These are phyloP conservation scores for Clarias pachynema DNA, from an alignment of 2,797 vertebrate genomes.

Conservation along the genomic window DNA sequence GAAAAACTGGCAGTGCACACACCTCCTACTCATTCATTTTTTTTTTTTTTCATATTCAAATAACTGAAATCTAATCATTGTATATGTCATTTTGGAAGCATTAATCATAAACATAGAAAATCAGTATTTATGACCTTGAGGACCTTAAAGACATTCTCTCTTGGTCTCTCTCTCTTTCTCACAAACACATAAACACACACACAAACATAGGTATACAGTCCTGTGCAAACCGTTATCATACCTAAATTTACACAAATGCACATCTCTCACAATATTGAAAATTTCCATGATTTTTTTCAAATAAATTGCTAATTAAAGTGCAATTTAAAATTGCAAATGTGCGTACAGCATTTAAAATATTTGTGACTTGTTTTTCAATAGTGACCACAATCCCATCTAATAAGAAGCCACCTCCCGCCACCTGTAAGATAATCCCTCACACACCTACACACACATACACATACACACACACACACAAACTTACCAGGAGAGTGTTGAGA, in stretches of 20 bases:
- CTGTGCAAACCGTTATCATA: background rate
- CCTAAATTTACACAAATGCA: background rate
- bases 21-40: background rate
- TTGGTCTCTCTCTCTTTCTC: background rate
- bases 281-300: background rate
- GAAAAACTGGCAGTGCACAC: background rate
- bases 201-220: background rate
- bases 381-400: background rate
- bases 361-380: background rate
- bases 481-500: slow-evolving; percentile 20
- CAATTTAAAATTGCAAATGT: background rate
- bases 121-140: background rate
- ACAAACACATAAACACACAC: slow-evolving; percentile 8
- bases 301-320: background rate
- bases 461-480: slow-evolving; percentile 21
- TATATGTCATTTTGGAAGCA: too few species aligned
- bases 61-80: too few species aligned
- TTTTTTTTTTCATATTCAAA: background rate
- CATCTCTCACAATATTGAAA: background rate
- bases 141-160: background rate
- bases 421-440: background rate
- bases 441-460: slow-evolving; percentile 5
- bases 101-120: too few species aligned
- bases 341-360: background rate
- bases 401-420: background rate